phyloP scores from a whole-genome alignment of 2,113 vertebrate genomes.

The Melanocharis versteri region DNA sequence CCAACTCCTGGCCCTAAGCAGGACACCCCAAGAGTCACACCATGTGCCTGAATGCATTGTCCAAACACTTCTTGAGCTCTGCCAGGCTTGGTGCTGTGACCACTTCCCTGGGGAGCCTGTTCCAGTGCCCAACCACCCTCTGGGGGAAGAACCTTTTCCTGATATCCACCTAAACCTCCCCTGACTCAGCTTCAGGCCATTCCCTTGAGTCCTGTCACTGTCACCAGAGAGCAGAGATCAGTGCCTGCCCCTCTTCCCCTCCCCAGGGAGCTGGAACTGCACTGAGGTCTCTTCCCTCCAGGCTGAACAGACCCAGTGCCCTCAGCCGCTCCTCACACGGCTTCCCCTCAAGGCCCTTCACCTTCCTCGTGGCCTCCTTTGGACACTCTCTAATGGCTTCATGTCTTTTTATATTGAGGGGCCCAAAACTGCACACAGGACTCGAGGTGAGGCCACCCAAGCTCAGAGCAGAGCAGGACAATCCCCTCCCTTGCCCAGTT shows the following conservation, averaged over 20 bases:
- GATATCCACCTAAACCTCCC: not conserved
- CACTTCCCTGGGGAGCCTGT: not conserved
- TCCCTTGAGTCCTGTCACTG: not conserved
- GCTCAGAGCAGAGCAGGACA: not conserved
- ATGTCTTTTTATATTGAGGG: too few species aligned
- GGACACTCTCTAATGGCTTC: not conserved
- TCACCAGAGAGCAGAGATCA: not conserved
- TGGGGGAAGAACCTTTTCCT: not conserved
- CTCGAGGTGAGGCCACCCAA: fast-evolving
- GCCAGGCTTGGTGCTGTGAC: not conserved
- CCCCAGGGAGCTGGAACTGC: too few species aligned
- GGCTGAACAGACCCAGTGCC: not conserved
- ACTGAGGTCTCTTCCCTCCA: too few species aligned
- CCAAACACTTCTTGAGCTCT: not conserved
- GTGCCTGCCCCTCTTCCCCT: not conserved
- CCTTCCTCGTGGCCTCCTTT: fast-evolving
- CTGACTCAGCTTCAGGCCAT: not conserved
- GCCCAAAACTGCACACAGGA: not conserved
- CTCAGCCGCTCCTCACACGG: fast-evolving
- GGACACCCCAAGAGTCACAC: not conserved
- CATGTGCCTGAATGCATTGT: not conserved
- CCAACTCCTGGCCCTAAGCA: not conserved
- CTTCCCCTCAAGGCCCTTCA: not conserved
- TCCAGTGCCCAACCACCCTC: too few species aligned
- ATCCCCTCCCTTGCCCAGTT: not conserved